phyloP scores from a whole-genome alignment of 2,888 invertebrate genomes.

The Zaprionus obscuricornis region DNA sequence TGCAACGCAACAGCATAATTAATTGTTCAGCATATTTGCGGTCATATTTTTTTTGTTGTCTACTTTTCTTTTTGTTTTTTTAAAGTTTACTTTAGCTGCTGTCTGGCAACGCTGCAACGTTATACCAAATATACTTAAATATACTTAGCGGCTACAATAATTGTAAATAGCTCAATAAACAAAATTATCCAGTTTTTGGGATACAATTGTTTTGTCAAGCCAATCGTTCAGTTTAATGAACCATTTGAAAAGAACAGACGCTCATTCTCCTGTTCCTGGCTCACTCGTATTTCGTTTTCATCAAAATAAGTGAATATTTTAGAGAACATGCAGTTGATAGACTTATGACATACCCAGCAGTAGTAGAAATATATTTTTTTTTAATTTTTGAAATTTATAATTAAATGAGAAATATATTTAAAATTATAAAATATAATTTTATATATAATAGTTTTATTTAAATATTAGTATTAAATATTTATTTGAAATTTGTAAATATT shows the following conservation, averaged over 20 bases:
- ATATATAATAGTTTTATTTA: no score
- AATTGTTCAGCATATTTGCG: slow-evolving; percentile 64
- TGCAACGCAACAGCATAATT: slow-evolving; percentile 68
- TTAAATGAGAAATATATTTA: no score
- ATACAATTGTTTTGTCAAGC: slow-evolving; percentile 32
- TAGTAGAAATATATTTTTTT: background rate
- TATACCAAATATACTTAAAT: no score
- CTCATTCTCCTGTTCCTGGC: no score
- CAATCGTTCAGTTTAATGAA: slow-evolving; percentile 49
- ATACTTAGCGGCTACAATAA: slow-evolving; percentile 14
- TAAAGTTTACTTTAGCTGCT: no score
- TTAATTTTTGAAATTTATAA: no score
- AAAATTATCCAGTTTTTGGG: slow-evolving; percentile 23
- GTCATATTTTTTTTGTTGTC: no score
- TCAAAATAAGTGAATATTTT: slow-evolving; percentile 7
- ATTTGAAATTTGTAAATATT: no score
- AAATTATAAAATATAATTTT: no score
- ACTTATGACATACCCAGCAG: background rate
- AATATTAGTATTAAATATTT: no score
- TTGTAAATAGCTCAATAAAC: slow-evolving; percentile 41
- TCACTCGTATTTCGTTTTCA: slow-evolving; percentile 10
- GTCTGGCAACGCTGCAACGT: no score
- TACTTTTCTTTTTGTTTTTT: no score
- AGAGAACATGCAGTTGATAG: background rate
- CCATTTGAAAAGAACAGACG: slow-evolving; percentile 18